A percentile compares a stretch with the other conserved stretches of the same genome.
phyloP scores from a whole-genome alignment of 1,140 invertebrate species.

The Amphibalanus amphitrite region DNA sequence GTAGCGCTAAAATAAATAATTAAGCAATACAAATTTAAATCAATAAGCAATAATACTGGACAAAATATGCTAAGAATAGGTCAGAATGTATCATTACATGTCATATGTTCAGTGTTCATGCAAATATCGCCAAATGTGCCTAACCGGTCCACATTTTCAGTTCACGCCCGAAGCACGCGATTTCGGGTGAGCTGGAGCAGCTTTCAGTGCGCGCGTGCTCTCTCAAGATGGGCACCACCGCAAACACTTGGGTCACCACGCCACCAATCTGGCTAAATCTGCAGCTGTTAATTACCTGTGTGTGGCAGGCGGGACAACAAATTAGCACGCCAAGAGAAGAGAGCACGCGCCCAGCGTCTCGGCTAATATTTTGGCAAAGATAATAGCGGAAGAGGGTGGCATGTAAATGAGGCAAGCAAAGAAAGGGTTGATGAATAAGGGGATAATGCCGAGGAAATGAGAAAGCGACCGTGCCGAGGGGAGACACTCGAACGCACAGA shows the following conservation, averaged over 20 bases:
- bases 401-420: not conserved
- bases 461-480: not conserved
- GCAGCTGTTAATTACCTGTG: not conserved
- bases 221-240: no score
- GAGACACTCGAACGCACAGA: not conserved
- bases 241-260: not conserved
- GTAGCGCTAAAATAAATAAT: no score
- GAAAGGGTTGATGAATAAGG: constrained; percentile 1
- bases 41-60: no score
- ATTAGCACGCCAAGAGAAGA: not conserved
- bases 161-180: no score
- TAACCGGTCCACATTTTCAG: no score
- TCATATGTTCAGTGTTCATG: no score
- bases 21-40: no score
- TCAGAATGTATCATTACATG: no score
- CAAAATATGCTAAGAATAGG: no score
- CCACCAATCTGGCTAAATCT: not conserved
- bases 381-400: not conserved
- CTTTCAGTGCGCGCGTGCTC: no score
- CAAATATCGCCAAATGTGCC: no score
- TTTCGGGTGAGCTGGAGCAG: no score
- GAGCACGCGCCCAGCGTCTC: not conserved
- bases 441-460: not conserved
- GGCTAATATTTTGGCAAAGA: constrained; percentile 1
- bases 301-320: not conserved